Evolutionary conservation across 2,797 vertebrate species (phyloP), one percentile per base, ranked within the genome.

Genomic region (Tenualosa thibaudeaui): DNA sequence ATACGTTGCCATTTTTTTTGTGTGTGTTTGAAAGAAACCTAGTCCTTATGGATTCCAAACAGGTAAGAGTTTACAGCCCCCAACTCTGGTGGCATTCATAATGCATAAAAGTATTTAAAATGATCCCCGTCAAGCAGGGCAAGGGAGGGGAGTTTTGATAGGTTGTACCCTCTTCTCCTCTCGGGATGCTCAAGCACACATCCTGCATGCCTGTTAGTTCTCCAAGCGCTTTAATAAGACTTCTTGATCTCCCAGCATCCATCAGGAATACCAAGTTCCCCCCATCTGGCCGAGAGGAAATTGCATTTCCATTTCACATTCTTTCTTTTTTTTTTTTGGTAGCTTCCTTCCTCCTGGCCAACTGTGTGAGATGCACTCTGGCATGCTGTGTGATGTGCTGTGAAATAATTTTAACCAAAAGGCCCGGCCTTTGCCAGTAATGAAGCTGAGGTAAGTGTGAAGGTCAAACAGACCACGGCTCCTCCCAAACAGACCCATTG

Each of bases 331-430:
- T 54, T 82, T 40, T 82, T n/a, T 53, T 15, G 43, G n/a, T 82
- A 19, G 12, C 81, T 56, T 40, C 82, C 86, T 78, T 83, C 88
- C 83, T 87, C 62, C 84, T 50, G 85, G 83, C 81, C 50, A 83
- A 85, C 90, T 89, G 84, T 89, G 89, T 37, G 82, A 85, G 37
- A 54, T 86, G 85, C 78, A 87, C 88, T 88, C 91, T 90, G 81
- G 91, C 88, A 90, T 88, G 91, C 84, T 88, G 91, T 92, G 90
- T 92, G 92, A 93, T 93, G 90, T 91, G 91, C 90, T 91, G 91
- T 92, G 92, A 93, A 95, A 92, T 93, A 89, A 91, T 88, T 88
- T 88, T 88, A 24, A 86, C 84, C 87, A 88, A 86, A 86, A 81
- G 87, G 88, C 85, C 88, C 82, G 54, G 85, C 83, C 81, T 82